A percentile compares a stretch with the other conserved stretches of the same genome.
These are phyloP conservation scores for Caenorhabditis sp. DNA, from an alignment of 2,888 invertebrate genomes.

Conservation along the genomic window DNA sequence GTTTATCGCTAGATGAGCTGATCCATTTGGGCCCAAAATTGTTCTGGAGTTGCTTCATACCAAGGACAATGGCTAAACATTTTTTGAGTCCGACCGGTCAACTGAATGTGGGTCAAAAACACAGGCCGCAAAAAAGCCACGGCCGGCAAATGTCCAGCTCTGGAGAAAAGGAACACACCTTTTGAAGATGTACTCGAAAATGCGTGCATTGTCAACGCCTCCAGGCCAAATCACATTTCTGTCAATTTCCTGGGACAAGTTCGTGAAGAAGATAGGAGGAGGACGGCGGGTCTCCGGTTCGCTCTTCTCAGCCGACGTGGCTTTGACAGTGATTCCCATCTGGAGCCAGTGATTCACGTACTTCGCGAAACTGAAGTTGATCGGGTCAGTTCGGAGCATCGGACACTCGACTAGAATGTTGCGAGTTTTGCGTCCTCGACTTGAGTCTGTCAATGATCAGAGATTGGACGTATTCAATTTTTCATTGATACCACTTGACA, in stretches of 20 bases:
- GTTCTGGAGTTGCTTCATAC: too few species aligned
- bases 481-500: too few species aligned
- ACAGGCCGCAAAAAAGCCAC: too few species aligned
- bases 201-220: slow-evolving; percentile 95
- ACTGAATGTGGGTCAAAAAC: too few species aligned
- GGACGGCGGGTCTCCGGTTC: too few species aligned
- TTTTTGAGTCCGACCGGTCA: too few species aligned
- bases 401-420: slow-evolving; percentile 81
- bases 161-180: slow-evolving; percentile 16
- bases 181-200: slow-evolving; percentile 87
- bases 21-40: too few species aligned
- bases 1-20: too few species aligned
- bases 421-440: background rate
- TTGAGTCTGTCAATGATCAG: too few species aligned
- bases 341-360: slow-evolving; percentile 94
- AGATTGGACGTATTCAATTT: too few species aligned
- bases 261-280: slow-evolving; percentile 39
- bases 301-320: slow-evolving; percentile 82
- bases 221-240: slow-evolving; percentile 95
- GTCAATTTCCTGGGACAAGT: slow-evolving; percentile 80
- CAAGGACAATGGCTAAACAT: too few species aligned
- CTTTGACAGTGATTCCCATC: slow-evolving; percentile 82
- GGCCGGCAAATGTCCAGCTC: too few species aligned
- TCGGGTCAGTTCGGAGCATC: slow-evolving; percentile 96
- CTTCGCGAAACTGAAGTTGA: slow-evolving; percentile 97